Conservation (phyloP, 92 coral and sea anemone species). For the Palythoa grandis region DNA sequence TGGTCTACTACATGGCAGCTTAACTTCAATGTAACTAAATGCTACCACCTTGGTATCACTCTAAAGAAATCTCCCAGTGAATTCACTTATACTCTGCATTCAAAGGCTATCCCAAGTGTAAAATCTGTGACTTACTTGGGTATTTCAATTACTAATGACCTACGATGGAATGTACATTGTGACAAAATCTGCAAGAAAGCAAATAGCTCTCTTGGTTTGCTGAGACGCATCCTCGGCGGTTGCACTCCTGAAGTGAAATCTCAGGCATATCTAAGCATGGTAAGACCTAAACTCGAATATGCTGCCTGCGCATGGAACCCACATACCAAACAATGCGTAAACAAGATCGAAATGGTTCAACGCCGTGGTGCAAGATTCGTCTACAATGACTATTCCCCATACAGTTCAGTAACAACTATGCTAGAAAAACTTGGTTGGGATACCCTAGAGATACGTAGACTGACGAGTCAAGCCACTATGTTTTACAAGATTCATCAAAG, state of each 20-base stretch:
- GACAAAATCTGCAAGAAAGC: conserved; percentile 59
- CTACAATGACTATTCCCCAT: too few relatives aligned
- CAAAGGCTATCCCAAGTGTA: conserved; percentile 37
- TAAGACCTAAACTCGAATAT: background rate
- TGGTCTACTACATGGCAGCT: background rate
- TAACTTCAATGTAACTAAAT: conserved; percentile 46
- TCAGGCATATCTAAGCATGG: background rate
- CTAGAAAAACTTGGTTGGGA: background rate
- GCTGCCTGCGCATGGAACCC: background rate
- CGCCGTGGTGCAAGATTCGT: too few relatives aligned
- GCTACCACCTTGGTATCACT: conserved; percentile 57
- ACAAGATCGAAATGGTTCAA: too few relatives aligned
- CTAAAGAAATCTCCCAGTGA: conserved; percentile 37
- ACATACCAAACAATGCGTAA: too few relatives aligned
- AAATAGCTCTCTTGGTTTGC: conserved; percentile 4
- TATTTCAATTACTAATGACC: conserved; percentile 27
- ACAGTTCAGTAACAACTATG: background rate
- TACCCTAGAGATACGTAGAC: background rate
- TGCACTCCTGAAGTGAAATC: too few relatives aligned
- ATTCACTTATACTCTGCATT: conserved; percentile 20
- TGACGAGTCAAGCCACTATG: background rate
- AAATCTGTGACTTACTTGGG: conserved; percentile 43
- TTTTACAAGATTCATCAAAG: background rate
- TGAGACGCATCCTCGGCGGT: too few relatives aligned
- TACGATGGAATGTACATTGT: conserved; percentile 61